A percentile compares a stretch with the other conserved stretches of the same genome.
phyloP scores from a whole-genome alignment of 2,888 invertebrate species.

The Nymphalis polychloros region DNA sequence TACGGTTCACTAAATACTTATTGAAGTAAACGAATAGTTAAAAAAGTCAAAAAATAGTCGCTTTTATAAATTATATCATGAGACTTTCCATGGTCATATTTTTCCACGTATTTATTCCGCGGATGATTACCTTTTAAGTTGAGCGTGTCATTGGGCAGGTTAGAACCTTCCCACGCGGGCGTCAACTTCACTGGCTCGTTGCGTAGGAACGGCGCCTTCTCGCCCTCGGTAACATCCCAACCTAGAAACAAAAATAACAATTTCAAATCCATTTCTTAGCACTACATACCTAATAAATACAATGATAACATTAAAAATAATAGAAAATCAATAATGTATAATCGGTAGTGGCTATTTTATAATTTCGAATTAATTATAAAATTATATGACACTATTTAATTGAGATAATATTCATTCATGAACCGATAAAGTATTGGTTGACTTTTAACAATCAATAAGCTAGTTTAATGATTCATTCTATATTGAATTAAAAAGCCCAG shows the following conservation, averaged over 20 bases:
- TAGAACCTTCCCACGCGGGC: slow-evolving; percentile 93
- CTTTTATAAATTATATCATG: not conserved
- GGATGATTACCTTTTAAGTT: slow-evolving; percentile 85
- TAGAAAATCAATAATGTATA: not conserved
- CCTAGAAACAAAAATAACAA: slow-evolving; percentile 50
- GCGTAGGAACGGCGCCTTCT: slow-evolving; percentile 83
- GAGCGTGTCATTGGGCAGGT: slow-evolving; percentile 91
- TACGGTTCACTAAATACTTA: no score
- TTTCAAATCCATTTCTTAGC: no score
- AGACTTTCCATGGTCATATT: not conserved
- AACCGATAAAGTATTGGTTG: no score
- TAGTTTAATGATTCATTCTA: no score
- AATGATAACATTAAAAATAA: not conserved
- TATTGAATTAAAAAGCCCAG: not conserved
- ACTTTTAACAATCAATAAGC: no score
- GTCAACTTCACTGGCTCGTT: slow-evolving; percentile 91
- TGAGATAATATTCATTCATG: no score
- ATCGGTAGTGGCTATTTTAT: no score
- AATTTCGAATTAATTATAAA: no score
- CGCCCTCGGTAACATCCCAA: slow-evolving; percentile 71
- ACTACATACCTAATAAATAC: no score
- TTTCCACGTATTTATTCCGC: slow-evolving; percentile 9
- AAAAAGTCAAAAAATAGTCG: no score
- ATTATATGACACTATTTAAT: no score
- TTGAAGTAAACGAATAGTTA: no score